Evolutionary conservation across 2,888 invertebrate genomes (phyloP), one percentile per base, ranked within the genome.

Genomic region (Drosophila prolongata): DNA sequence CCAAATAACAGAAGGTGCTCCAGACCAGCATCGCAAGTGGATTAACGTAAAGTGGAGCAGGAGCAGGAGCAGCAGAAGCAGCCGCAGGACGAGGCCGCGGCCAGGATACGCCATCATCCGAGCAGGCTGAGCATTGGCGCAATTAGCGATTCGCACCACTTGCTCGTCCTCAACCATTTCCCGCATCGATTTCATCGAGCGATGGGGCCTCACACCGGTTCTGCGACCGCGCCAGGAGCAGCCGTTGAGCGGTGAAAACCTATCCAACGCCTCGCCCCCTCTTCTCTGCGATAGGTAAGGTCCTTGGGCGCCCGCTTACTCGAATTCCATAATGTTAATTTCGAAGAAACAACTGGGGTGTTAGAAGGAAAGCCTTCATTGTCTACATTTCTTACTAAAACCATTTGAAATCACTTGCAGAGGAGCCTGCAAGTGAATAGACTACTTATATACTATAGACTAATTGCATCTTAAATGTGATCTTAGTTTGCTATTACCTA

Each of bases 201-300:
- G 97, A 97, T 97, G 97, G 97, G 97, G 97, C 96, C 96, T 97
- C 94, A 97, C 97, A 95, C 97, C 97, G 95, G 97, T 97, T 96
- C 96, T 97, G 95, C 96, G 96, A 94, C 97, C 97, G 96, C 96
- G 97, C 95, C 97, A 96, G 96, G 97, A 97, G 95, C 96, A 96
- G 95, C 97, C 96, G 95, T 95, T 93, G 92, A 93, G 93, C 93
- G 93, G 93, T 94, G 91, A 92, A 92, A 92, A 91, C 90, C 89
- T 92, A 87, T 91, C 91, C 78, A 90, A 89, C 85, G 90, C 87
- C 82, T 91, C 92, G 92, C 92, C 92, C 92, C 92, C 92, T 91
- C 92, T 92, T 92, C 92, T 91, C 78, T 91, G 90, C 85, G 92
- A 92, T 92, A 92, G 92, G 92, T 92, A 92, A 92, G 27, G 50